Base-by-base conservation (phyloP, 2,113 vertebrate genomes). In the Pristiophorus japonicus region DNA sequence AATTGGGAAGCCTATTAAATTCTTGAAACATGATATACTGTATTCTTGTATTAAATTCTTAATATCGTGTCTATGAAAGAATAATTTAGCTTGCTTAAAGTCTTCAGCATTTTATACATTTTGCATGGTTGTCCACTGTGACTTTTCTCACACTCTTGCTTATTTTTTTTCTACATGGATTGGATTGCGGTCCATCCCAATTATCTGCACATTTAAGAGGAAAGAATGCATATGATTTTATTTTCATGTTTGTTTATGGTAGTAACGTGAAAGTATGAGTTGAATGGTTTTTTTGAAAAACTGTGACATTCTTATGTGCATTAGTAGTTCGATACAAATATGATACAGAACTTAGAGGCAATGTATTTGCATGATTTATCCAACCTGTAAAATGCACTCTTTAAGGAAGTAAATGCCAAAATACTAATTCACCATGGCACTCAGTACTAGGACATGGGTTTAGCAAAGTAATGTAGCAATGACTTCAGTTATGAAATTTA, bases 1-100 rank as follows among this genome's bases (percentile, higher is more conserved):
- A 98, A 98, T 98, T 97, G 97, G 98, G 98, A 98, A 98, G 97
- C 97, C 97, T 98, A 98, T 98, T 98, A 98, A 98, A 98, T 97
- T 97, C 97, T 95, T 98, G 98, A 98, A 98, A 98, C 98, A 97
- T 96, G 97, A 98, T 98, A 97, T 96, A 97, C 97, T 97, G 97
- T 96, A 96, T 95, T 97, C 97, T 97, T 94, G 65, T 70, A 94
- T 94, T 94, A 70, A 70, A 94, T 94, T 94, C 93, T 24, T 94
- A 94, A 73, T 94, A 94, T 73, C 73, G 65, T 70, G 93, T 47
- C 66, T 70, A 94, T 94, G 93, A 94, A 94, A 94, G 66, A 94
- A 67, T 94, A 94, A 73, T 94, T 94, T 70, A 51, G 66, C 65
- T 94, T 73, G 66, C 92, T 67, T 66, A 45, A 93, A 18, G 66